Evolutionary conservation across 2,888 invertebrate genomes (phyloP).

Genomic region (Noctua fimbriata): DNA sequence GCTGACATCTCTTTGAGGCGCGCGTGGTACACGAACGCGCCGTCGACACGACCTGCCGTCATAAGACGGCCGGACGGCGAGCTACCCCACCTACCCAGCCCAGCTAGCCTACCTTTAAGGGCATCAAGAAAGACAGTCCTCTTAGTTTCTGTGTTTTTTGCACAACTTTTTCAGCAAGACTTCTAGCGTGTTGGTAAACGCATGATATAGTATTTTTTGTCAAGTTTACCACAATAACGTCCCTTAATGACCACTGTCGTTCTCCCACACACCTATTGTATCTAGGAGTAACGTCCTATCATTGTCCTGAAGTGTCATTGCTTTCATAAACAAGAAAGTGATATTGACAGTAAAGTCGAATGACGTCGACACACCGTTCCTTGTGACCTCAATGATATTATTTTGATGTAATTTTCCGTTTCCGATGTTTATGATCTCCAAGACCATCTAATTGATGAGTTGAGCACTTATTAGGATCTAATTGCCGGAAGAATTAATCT

Average conservation of each 20-base stretch:
- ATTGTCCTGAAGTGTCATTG: slow-evolving; percentile 34
- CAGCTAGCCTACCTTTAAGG: too few species aligned
- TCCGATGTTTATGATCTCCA: slow-evolving; percentile 47
- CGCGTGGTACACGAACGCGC: too few species aligned
- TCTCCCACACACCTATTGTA: slow-evolving; percentile 25
- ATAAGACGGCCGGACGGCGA: too few species aligned
- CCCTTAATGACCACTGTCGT: slow-evolving; percentile 2
- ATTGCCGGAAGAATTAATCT: slow-evolving; percentile 64
- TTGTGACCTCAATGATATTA: slow-evolving; percentile 21
- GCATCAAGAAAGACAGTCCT: not conserved
- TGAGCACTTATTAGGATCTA: slow-evolving; percentile 46
- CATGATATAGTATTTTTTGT: not conserved
- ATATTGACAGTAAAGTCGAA: slow-evolving; percentile 19
- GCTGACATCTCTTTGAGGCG: too few species aligned
- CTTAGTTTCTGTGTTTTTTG: not conserved
- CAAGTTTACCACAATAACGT: slow-evolving; percentile 3
- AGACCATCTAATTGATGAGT: slow-evolving; percentile 61
- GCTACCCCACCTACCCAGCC: too few species aligned
- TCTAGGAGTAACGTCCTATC: slow-evolving; percentile 44
- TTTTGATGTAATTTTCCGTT: slow-evolving; percentile 51
- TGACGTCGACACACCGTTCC: slow-evolving; percentile 31
- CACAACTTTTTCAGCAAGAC: not conserved
- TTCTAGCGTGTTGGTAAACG: not conserved
- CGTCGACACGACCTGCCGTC: too few species aligned
- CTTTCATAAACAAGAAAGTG: slow-evolving; percentile 36